Evolutionary conservation across 1,140 invertebrate genomes (phyloP).

Genomic region (Nephila pilipes): DNA sequence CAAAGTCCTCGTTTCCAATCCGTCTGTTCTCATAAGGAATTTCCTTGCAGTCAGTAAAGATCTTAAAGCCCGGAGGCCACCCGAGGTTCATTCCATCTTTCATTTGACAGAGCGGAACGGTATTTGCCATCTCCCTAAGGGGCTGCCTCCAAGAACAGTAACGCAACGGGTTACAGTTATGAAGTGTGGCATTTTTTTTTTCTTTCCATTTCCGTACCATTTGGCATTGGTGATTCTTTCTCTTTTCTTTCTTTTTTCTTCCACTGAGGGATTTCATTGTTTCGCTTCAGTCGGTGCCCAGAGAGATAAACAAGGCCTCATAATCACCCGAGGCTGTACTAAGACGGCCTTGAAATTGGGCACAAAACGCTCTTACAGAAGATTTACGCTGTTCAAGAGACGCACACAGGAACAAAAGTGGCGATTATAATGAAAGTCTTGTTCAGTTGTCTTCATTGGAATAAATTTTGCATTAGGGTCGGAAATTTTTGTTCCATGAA

Average conservation of each 20-base stretch:
- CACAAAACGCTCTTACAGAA: conserved; percentile 7
- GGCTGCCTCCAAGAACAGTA: background rate
- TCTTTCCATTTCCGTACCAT: conserved; percentile 58
- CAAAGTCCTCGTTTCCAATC: conserved; percentile 3
- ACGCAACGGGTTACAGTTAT: conserved; percentile 72
- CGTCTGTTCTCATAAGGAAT: background rate
- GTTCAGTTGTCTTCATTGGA: background rate
- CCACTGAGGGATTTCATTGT: conserved; percentile 3
- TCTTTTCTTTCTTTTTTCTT: conserved; percentile 14
- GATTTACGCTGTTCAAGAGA: background rate
- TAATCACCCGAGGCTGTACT: conserved; percentile 2
- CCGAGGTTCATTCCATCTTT: conserved; percentile 25
- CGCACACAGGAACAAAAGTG: background rate
- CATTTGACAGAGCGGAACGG: conserved; percentile 58
- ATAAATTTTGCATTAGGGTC: background rate
- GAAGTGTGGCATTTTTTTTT: background rate
- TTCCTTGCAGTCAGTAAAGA: conserved; percentile 5
- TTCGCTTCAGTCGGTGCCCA: conserved; percentile 35
- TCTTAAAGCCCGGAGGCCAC: background rate
- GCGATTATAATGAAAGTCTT: background rate
- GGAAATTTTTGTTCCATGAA: background rate
- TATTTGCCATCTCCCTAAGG: conserved; percentile 11
- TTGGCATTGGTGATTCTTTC: conserved; percentile 57
- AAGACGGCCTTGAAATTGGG: conserved; percentile 24
- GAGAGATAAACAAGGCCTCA: conserved; percentile 12